Evolutionary conservation across 2,888 invertebrate species (phyloP), one percentile per base, ranked within the genome.

Genomic region (Hypercompe scribonia): DNA sequence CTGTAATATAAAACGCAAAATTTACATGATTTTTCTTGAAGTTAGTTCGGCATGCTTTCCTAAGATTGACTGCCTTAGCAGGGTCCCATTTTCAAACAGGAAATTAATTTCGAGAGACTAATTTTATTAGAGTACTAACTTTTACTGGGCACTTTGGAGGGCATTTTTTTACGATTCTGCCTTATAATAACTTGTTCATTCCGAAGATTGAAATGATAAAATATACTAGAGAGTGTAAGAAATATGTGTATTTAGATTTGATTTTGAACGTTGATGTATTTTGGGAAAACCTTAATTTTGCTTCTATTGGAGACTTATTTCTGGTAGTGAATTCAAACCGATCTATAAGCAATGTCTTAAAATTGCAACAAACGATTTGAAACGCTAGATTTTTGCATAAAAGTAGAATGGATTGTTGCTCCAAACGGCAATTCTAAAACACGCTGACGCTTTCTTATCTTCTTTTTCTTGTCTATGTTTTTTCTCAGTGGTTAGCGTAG

Each of bases 51-150:
- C n/a, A 64, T 39, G 66, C 63, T 39, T 64, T 64, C 39, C 33
- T 46, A 31, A 31, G 33, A 31, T 31, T 11, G 21, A 54, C 54
- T 65, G 50, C 39, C 18, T 10, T 50, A 24, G 7, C 28, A 5
- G 54, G 54, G 28, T 65, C 18, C 50, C 13, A 50, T 65, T 50
- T 34, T 11, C 39, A 18, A 28, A 65, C 31, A 39, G 71, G 54
- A 69, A 69, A 73, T 69, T 73, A 65, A 69, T 65, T 73, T 42
- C 21, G 13, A 68, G n/a, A 31, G 46, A 65, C 72, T 68, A 65
- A 68, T 54, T 73, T 73, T 65, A 73, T 68, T 69, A 69, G 8
- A 58, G 68, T 65, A 50, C 61, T 68, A 68, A 72, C 34, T 72
- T 72, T 72, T 54, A 72, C 64, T 13, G 46, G 36, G 46, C 15